Evolutionary conservation across 2,113 vertebrate species (phyloP).

Genomic region (Myxocyprinus asiaticus): DNA sequence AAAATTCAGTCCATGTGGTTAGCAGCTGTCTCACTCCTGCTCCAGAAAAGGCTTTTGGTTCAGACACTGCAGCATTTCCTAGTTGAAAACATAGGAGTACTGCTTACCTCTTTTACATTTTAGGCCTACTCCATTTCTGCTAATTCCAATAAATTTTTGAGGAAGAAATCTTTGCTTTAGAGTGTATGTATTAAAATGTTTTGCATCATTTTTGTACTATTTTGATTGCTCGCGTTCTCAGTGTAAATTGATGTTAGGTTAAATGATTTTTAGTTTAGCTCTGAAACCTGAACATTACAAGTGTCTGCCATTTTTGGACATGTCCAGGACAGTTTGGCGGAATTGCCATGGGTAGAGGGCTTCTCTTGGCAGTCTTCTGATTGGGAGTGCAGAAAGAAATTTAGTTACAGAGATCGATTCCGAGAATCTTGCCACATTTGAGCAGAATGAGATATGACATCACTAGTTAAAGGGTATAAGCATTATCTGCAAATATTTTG

Average conservation of each 20-base stretch:
- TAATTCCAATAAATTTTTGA: too few relatives aligned
- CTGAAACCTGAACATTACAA: neutral
- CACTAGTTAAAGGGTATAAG: conserved; percentile 41
- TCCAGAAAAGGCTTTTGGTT: neutral
- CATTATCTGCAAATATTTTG: conserved; percentile 22
- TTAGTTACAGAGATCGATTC: conserved; percentile 12
- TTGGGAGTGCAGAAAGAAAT: neutral
- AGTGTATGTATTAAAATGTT: neutral
- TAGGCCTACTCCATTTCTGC: too few relatives aligned
- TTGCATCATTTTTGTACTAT: neutral
- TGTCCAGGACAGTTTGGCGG: neutral
- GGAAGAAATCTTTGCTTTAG: too few relatives aligned
- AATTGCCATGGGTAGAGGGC: neutral
- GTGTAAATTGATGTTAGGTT: neutral
- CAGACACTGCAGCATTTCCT: too few relatives aligned
- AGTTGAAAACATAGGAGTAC: too few relatives aligned
- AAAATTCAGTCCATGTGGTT: neutral
- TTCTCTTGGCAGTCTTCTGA: conserved; percentile 17
- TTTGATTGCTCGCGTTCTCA: neutral
- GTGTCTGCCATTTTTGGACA: neutral
- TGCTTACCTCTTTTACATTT: too few relatives aligned
- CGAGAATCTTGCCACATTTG: conserved; percentile 23
- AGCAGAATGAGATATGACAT: conserved; percentile 10
- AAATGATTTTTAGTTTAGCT: neutral
- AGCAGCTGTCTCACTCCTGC: neutral